Percentiles rank a stretch among this genome's conserved stretches.
These are phyloP conservation scores for Euclidia mi DNA, from an alignment of 2,888 invertebrate genomes.

Conservation along the genomic window DNA sequence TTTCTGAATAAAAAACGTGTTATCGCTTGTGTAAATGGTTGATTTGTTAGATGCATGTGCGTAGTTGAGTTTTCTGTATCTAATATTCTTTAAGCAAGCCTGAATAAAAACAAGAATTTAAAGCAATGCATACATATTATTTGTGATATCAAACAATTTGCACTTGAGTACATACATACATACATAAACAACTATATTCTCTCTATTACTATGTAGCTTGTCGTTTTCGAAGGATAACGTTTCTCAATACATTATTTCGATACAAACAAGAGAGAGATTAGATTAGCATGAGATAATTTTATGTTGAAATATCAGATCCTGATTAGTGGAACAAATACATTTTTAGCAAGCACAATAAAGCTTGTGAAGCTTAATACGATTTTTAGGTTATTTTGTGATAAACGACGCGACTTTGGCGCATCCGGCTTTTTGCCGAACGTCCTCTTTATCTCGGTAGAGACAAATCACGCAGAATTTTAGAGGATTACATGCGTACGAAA, in stretches of 20 bases:
- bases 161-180: too few species aligned
- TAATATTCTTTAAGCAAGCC: too few species aligned
- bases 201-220: too few species aligned
- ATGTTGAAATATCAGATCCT: slow-evolving; percentile 47
- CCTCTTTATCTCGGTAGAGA: slow-evolving; percentile 74
- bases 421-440: slow-evolving; percentile 54
- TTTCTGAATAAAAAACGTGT: too few species aligned
- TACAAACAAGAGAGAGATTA: slow-evolving; percentile 41
- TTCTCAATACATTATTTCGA: not conserved
- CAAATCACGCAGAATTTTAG: slow-evolving; percentile 79
- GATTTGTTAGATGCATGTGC: too few species aligned
- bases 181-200: too few species aligned
- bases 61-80: too few species aligned
- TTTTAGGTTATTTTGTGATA: slow-evolving; percentile 50
- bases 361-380: slow-evolving; percentile 20
- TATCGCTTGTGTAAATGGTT: too few species aligned
- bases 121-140: too few species aligned
- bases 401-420: slow-evolving; percentile 62
- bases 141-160: too few species aligned
- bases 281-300: slow-evolving; percentile 63
- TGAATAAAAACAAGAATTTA: too few species aligned
- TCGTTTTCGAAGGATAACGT: too few species aligned
- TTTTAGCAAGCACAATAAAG: slow-evolving; percentile 26
- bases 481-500: slow-evolving; percentile 83
- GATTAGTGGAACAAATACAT: slow-evolving; percentile 56